A percentile compares a stretch with the other conserved stretches of the same genome.
These are phyloP conservation scores for Microctonus brassicae DNA, from an alignment of 2,888 invertebrate species.

Conservation along the genomic window DNA sequence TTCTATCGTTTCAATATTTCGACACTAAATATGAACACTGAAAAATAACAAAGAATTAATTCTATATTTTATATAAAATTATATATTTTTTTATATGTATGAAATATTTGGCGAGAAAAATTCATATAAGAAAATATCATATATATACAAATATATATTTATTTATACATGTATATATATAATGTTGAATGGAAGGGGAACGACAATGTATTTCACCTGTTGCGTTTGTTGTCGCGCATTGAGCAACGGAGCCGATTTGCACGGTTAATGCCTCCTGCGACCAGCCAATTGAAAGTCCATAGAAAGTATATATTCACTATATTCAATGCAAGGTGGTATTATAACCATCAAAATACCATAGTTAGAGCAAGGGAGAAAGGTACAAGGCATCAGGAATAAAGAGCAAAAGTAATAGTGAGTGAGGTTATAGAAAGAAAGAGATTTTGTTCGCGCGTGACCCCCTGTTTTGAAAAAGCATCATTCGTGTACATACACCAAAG, in stretches of 20 bases:
- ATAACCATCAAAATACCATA: constrained; percentile 47
- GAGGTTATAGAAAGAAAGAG: neutral
- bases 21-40: neutral
- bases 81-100: too few relatives aligned
- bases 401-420: too few relatives aligned
- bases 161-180: constrained; percentile 13
- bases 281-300: constrained; percentile 62
- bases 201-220: constrained; percentile 59
- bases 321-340: constrained; percentile 56
- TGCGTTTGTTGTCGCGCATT: constrained; percentile 65
- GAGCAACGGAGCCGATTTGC: constrained; percentile 61
- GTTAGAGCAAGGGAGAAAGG: neutral
- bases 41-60: neutral
- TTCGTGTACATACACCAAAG: constrained; percentile 41
- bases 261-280: constrained; percentile 64
- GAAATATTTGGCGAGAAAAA: too few relatives aligned
- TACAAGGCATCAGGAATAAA: neutral
- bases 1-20: neutral
- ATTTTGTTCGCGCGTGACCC: constrained; percentile 37
- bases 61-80: too few relatives aligned
- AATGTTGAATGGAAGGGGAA: constrained; percentile 28
- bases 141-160: constrained; percentile 7
- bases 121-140: neutral
- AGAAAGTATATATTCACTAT: constrained; percentile 41
- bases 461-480: constrained; percentile 30